Conservation (phyloP, 2,113 vertebrate genomes). For the Forbesichthys agassizii region DNA sequence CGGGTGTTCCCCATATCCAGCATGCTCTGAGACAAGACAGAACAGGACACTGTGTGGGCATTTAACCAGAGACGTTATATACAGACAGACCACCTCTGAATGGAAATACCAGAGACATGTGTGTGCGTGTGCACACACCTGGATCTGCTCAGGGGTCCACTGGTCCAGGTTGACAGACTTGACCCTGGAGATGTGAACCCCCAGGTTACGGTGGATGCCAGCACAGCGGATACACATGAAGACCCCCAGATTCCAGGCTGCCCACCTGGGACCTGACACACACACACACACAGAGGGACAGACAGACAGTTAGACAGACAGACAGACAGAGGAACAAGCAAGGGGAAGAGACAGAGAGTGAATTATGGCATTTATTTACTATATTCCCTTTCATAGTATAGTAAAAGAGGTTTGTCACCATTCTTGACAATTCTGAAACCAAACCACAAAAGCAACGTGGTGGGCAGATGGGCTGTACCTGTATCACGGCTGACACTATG, state of each 20-base stretch:
- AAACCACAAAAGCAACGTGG: no score
- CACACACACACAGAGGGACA: not conserved
- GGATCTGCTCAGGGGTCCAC: constrained; percentile 98
- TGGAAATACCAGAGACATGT: not conserved
- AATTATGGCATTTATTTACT: no score
- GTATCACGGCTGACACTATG: no score
- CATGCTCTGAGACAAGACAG: constrained; percentile 84
- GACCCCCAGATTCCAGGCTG: constrained; percentile 97
- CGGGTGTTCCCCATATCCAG: constrained; percentile 97
- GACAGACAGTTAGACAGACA: not conserved
- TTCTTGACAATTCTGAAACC: no score
- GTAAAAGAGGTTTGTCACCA: no score
- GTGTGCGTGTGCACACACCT: constrained; percentile 75
- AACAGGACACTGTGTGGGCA: not conserved
- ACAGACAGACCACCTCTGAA: no score
- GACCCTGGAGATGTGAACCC: constrained; percentile 98
- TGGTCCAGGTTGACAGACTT: constrained; percentile 99
- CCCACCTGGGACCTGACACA: constrained; percentile 92
- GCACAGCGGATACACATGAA: constrained; percentile 99
- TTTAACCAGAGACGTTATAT: not conserved
- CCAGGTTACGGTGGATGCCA: constrained; percentile 97
- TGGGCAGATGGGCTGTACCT: no score
- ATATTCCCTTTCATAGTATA: no score
- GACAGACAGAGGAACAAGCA: not conserved
- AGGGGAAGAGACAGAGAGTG: not conserved